Evolutionary conservation across 2,888 invertebrate species (phyloP).

Genomic region (Apotomis capreana): DNA sequence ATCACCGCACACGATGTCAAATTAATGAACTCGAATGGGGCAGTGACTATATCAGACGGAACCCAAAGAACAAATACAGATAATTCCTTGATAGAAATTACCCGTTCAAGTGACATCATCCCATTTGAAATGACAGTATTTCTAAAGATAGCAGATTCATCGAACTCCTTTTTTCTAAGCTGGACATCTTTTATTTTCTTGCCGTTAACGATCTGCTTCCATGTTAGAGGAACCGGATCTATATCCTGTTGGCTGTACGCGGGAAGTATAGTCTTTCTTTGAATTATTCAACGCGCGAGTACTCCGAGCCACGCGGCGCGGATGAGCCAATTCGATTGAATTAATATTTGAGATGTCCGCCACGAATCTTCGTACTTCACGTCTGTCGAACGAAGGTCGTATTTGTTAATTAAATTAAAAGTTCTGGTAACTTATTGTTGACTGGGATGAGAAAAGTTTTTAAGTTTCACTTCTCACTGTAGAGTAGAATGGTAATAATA

Average conservation of each 20-base stretch:
- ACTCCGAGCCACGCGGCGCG: constrained; percentile 42
- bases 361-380: constrained; percentile 1
- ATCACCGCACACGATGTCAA: constrained; percentile 27
- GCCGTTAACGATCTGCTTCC: neutral
- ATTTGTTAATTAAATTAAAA: constrained; percentile 22
- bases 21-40: constrained; percentile 12
- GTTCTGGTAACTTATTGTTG: neutral
- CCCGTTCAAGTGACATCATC: constrained; percentile 9
- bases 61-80: constrained; percentile 1
- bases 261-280: constrained; percentile 46
- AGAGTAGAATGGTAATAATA: neutral
- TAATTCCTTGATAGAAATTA: constrained; percentile 5
- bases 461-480: neutral
- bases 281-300: constrained; percentile 68
- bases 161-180: neutral
- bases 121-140: constrained; percentile 11
- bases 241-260: constrained; percentile 61
- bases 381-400: constrained; percentile 7
- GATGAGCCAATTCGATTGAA: constrained; percentile 35
- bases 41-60: constrained; percentile 13
- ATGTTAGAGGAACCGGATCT: constrained; percentile 71
- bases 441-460: neutral
- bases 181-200: neutral
- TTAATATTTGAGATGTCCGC: constrained; percentile 35
- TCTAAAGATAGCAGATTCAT: neutral